Base-by-base conservation (phyloP, 2,888 invertebrate species). In the Punctoribates punctum region DNA sequence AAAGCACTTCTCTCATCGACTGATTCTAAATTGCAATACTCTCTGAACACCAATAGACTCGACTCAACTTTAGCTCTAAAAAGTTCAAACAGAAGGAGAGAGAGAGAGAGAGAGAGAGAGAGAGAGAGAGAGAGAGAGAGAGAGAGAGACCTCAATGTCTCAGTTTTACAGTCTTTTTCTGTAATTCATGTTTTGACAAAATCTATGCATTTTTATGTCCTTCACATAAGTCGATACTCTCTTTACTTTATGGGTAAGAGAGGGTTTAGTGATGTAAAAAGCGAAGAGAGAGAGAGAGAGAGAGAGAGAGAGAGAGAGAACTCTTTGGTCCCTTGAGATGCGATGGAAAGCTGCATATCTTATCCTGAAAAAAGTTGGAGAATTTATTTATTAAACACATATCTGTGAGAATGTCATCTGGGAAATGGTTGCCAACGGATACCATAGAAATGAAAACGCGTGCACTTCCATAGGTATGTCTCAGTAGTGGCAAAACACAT, bases 361-460 rank as follows among this genome's bases (percentile, higher is more conserved):
- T 65, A 65, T 65, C 27, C 29, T 27, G n/a, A 65, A 65, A 65
- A 65, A 65, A 29, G 62, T 65, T 60, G 15, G 60, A 65, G 62
- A 65, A 65, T 65, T 65, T 65, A 65, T 65, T 65, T 65, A 65
- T 65, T 65, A 65, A 65, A 65, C 62, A 65, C 62, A 65, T 65
- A 65, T 65, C 62, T 65, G 62, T 65, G 62, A 25, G 27, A 11
- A 1, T 29, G 62, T 65, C 62, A 65, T 34, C 34, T 17, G 62
- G 62, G 62, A 65, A 15, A 48, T 65, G 29, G 62, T 65, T 65
- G 62, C 62, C 62, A 65, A 11, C n/a, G 62, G 29, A 27, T 65
- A 65, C 62, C 27, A 65, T 9, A 15, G 62, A 11, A 65, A 11
- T 65, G 62, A 65, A 57, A 65, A 65, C 62, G 62, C 62, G 62